These are phyloP conservation scores for Spermophilus dauricus DNA, from an alignment of 2,113 vertebrate genomes.

Conservation along the genomic window DNA sequence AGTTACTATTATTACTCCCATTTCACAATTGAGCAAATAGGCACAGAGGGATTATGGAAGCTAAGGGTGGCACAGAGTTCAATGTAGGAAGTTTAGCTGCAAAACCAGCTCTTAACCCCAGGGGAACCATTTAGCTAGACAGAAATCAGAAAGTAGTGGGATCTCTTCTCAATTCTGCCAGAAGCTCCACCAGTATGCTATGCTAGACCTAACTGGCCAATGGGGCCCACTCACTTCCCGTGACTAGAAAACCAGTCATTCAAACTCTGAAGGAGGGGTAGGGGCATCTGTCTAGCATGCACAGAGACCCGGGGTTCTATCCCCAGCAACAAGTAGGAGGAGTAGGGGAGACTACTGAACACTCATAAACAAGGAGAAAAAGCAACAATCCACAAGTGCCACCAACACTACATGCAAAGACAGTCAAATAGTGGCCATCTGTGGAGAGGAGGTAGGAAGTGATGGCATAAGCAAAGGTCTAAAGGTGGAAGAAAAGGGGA, in stretches of 20 bases:
- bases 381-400: constrained; percentile 10
- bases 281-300: not conserved
- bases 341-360: not conserved
- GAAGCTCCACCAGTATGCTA: not conserved
- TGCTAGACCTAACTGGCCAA: not conserved
- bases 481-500: not conserved
- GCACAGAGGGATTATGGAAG: not conserved
- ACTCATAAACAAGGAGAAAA: constrained; percentile 14
- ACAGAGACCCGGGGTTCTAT: not conserved
- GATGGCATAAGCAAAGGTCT: not conserved
- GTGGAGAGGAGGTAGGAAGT: not conserved
- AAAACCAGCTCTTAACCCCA: not conserved
- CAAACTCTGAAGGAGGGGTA: not conserved
- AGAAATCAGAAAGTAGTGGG: not conserved
- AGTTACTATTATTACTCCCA: not conserved
- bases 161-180: not conserved
- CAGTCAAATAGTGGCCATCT: not conserved
- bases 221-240: constrained; percentile 38
- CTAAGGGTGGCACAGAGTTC: not conserved
- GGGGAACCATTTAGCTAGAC: not conserved
- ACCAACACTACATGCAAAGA: not conserved
- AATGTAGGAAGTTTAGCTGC: not conserved
- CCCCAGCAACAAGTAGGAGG: not conserved
- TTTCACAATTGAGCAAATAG: constrained; percentile 18
- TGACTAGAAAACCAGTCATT: constrained; percentile 12